phyloP scores from a whole-genome alignment of 2,888 invertebrate species.

The Heliconius cydno region DNA sequence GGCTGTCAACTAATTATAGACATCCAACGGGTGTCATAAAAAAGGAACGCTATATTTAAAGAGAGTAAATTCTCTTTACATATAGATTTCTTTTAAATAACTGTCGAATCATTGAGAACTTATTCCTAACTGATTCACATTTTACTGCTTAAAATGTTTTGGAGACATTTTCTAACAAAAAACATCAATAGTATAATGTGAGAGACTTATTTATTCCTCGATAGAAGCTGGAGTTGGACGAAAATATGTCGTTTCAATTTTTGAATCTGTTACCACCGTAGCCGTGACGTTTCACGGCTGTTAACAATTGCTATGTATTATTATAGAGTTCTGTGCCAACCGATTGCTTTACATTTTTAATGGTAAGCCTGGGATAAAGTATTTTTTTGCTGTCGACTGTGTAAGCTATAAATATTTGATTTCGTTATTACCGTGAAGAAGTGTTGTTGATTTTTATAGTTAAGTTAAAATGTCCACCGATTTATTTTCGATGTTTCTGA shows the following conservation, averaged over 20 bases:
- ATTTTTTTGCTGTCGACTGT: constrained; percentile 43
- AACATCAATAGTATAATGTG: not conserved
- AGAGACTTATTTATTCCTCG: not conserved
- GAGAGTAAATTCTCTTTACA: no score
- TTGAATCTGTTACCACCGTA: not conserved
- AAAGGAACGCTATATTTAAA: no score
- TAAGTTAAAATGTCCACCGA: constrained; percentile 2
- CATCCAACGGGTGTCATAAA: no score
- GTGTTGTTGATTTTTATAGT: constrained; percentile 20
- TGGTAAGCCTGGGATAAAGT: constrained; percentile 38
- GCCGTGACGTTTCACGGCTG: constrained; percentile 35
- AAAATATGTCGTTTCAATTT: constrained; percentile 1
- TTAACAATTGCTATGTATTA: constrained; percentile 34
- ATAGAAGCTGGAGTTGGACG: constrained; percentile 6
- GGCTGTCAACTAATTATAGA: no score
- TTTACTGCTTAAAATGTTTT: not conserved
- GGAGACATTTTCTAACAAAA: not conserved
- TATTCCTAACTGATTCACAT: constrained; percentile 6
- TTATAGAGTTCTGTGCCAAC: constrained; percentile 24
- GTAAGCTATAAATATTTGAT: constrained; percentile 45
- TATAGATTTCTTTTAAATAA: not conserved
- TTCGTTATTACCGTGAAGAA: constrained; percentile 30
- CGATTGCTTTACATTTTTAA: constrained; percentile 37
- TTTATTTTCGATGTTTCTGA: not conserved
- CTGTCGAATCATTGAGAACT: constrained; percentile 33